Evolutionary conservation across 2,888 invertebrate species (phyloP), one percentile per base, ranked within the genome.

Genomic region (Eupsilia transversa): DNA sequence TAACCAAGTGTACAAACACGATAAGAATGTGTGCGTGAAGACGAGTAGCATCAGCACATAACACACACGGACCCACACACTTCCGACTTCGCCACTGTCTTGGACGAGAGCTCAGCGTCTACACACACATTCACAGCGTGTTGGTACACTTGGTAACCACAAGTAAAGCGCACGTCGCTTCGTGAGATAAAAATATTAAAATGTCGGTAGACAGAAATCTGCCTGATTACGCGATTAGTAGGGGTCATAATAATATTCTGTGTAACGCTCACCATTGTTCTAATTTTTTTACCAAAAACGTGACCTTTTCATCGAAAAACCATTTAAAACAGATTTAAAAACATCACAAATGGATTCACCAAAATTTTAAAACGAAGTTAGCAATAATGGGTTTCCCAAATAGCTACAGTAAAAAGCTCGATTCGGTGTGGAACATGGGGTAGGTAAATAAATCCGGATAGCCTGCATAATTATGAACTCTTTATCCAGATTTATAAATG

Each of bases 351-450:
- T 33, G 23, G 10, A 30, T 49, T 72, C 38, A 20, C 30, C 17
- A 38, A 38, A 30, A 57, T 33, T 74, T 73, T 59, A 30, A 49
- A 73, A 59, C 41, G n/a, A 74, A 52, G 49, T 74, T 73, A 49
- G 38, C 59, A 49, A n/a, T 41, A 59, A 52, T 74, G n/a, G 38
- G 20, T 59, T 41, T 59, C 1, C 5, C n/a, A 57, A 59, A 73
- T 46, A 46, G 7, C 46, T 38, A 35, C 12, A 20, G 30, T 46
- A 41, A 41, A 59, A 41, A 74, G n/a, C 52, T 41, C 41, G 30
- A 59, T 73, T 41, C 49, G 14, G 20, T 49, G n/a, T 30, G 38
- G 38, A 74, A 74, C n/a, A 33, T 59, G 57, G 30, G 12, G 5
- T 38, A 41, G 17, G 38, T n/a, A 52, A 70, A 30, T 71, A 41